A percentile compares a stretch with the other conserved stretches of the same genome.
Evolutionary conservation across 2,888 invertebrate species (phyloP).

Genomic region (Graphium colonna): DNA sequence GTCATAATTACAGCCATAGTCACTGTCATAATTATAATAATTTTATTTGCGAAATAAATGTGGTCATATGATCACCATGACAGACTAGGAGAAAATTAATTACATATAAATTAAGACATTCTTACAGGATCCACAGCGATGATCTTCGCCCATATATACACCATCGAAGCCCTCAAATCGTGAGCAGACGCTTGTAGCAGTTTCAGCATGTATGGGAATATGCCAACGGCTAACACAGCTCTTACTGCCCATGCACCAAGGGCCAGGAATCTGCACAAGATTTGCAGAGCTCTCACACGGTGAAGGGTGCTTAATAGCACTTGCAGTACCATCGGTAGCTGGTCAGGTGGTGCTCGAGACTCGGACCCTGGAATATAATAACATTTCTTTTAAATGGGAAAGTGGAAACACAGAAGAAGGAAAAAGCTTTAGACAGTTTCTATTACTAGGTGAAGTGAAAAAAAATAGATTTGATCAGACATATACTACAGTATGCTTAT

Average conservation of each 20-base stretch:
- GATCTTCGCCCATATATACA: constrained; percentile 99
- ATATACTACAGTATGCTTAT: no score
- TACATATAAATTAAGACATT: no score
- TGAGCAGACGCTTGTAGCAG: constrained; percentile 96
- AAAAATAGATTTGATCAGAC: no score
- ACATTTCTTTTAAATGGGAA: no score
- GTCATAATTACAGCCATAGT: no score
- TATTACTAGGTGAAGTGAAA: no score
- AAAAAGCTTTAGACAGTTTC: no score
- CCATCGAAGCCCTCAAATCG: constrained; percentile 94
- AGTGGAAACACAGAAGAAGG: no score
- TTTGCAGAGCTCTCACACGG: constrained; percentile 94
- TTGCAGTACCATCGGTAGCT: constrained; percentile 98
- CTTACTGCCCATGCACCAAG: constrained; percentile 94
- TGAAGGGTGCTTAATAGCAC: constrained; percentile 88
- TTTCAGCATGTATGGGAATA: constrained; percentile 99
- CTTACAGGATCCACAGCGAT: constrained; percentile 95
- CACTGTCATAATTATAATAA: no score
- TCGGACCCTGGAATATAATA: constrained; percentile 31
- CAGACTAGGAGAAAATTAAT: no score
- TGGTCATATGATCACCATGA: no score
- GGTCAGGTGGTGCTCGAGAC: constrained; percentile 93
- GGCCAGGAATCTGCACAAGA: constrained; percentile 96
- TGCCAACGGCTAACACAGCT: constrained; percentile 96
- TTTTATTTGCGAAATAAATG: no score